Conservation (phyloP, 2,888 invertebrate species). For the Drosophila anceps region DNA sequence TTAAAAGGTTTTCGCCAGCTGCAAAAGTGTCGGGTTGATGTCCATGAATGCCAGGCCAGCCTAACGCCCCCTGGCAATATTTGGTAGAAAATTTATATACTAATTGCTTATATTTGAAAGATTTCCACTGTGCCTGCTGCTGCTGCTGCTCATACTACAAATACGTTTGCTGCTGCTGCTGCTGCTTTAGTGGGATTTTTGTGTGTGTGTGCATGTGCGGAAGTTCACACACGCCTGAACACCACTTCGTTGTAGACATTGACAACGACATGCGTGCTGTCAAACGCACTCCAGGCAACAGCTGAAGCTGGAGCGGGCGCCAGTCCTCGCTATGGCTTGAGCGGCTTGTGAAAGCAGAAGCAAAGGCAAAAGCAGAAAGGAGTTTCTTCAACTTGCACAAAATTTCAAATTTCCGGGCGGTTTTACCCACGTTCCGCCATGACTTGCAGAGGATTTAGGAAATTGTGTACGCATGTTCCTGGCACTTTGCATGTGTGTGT, state of each 20-base stretch:
- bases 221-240: slow-evolving; percentile 77
- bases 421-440: slow-evolving; percentile 33
- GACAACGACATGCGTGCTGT: slow-evolving; percentile 59
- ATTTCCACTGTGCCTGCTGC: slow-evolving; percentile 33
- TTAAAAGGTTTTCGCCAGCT: slow-evolving; percentile 70
- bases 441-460: slow-evolving; percentile 56
- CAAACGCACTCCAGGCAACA: slow-evolving; percentile 58
- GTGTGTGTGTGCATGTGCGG: slow-evolving; percentile 68
- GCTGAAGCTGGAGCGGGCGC: not conserved
- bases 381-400: slow-evolving; percentile 58
- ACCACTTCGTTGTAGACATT: slow-evolving; percentile 55
- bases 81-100: slow-evolving; percentile 50
- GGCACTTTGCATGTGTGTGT: slow-evolving; percentile 55
- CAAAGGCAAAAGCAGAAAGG: not conserved
- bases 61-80: slow-evolving; percentile 1
- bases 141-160: not conserved
- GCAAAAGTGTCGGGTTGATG: slow-evolving; percentile 53
- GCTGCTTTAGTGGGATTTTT: slow-evolving; percentile 8
- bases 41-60: slow-evolving; percentile 46
- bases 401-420: slow-evolving; percentile 76
- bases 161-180: not conserved
- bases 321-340: not conserved
- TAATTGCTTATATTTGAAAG: slow-evolving; percentile 67
- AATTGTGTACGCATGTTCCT: slow-evolving; percentile 79
- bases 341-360: no score